Evolutionary conservation across 2,797 vertebrate species (phyloP).

Genomic region (Steatocranus sp.): DNA sequence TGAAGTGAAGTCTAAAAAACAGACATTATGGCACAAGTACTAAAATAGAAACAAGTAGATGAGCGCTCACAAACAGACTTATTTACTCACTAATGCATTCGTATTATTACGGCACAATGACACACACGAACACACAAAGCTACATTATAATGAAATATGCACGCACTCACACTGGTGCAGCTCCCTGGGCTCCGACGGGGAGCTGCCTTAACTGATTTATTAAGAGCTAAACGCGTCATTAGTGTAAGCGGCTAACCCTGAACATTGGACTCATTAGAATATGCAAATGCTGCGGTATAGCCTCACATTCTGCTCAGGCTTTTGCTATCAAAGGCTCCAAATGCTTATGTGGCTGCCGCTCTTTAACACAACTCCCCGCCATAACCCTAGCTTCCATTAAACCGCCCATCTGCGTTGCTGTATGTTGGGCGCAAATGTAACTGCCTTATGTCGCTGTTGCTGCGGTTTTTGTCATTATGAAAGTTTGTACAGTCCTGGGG

Average conservation of each 20-base stretch:
- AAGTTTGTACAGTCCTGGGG: neutral
- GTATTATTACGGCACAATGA: slow-evolving; percentile 24
- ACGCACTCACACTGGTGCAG: neutral
- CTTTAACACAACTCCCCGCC: slow-evolving; percentile 53
- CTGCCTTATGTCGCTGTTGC: slow-evolving; percentile 20
- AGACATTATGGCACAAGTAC: neutral
- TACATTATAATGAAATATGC: slow-evolving; percentile 5
- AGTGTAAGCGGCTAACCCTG: slow-evolving; percentile 76
- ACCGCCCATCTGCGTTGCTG: slow-evolving; percentile 58
- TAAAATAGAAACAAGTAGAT: neutral
- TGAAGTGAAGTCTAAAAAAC: neutral
- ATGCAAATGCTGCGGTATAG: slow-evolving; percentile 65
- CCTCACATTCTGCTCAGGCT: slow-evolving; percentile 31
- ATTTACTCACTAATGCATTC: slow-evolving; percentile 12
- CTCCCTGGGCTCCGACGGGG: slow-evolving; percentile 53
- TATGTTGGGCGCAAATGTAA: slow-evolving; percentile 20
- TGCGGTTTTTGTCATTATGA: neutral
- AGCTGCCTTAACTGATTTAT: slow-evolving; percentile 78
- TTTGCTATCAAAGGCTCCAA: slow-evolving; percentile 51
- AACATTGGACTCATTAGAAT: slow-evolving; percentile 75
- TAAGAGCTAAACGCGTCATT: slow-evolving; percentile 78
- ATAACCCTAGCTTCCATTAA: slow-evolving; percentile 54
- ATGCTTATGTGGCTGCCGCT: slow-evolving; percentile 53
- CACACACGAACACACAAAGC: slow-evolving; percentile 11
- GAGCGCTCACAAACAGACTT: slow-evolving; percentile 12